Evolutionary conservation across 2,113 vertebrate species (phyloP).

Genomic region (Salvelinus alpinus): DNA sequence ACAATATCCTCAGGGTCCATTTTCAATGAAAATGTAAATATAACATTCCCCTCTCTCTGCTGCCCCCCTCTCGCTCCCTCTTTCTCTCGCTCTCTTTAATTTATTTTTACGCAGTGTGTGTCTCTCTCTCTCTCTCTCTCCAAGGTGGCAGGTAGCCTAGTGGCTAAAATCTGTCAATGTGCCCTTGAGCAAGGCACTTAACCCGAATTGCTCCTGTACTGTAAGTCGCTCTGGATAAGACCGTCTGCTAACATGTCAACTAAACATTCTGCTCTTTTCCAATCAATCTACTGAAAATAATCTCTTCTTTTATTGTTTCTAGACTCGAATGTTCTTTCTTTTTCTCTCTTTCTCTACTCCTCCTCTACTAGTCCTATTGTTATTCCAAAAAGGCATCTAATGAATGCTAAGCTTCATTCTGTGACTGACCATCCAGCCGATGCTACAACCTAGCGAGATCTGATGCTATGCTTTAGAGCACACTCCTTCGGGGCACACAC

Average conservation of each 20-base stretch:
- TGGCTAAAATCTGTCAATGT: too few relatives aligned
- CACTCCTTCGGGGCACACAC: neutral
- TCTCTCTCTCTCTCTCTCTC: neutral
- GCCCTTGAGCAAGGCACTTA: too few relatives aligned
- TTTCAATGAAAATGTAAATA: constrained; percentile 68
- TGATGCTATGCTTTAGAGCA: neutral
- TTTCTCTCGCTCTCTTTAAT: too few relatives aligned
- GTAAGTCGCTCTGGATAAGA: too few relatives aligned
- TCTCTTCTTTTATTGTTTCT: too few relatives aligned
- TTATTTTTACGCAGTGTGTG: neutral
- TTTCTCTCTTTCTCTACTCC: neutral
- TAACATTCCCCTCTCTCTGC: constrained; percentile 20
- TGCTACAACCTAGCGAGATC: neutral
- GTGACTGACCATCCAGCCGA: neutral
- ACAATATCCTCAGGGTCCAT: constrained; percentile 63
- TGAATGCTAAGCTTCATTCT: neutral
- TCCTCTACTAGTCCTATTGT: constrained; percentile 4
- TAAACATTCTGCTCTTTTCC: too few relatives aligned
- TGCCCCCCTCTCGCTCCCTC: too few relatives aligned
- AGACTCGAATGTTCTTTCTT: neutral
- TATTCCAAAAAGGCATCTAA: neutral
- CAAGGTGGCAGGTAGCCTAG: too few relatives aligned
- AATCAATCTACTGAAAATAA: too few relatives aligned
- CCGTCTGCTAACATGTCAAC: too few relatives aligned
- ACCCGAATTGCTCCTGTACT: too few relatives aligned